These are phyloP conservation scores for Pachyramphus minor DNA, from an alignment of 2,113 vertebrate genomes.

Conservation along the genomic window DNA sequence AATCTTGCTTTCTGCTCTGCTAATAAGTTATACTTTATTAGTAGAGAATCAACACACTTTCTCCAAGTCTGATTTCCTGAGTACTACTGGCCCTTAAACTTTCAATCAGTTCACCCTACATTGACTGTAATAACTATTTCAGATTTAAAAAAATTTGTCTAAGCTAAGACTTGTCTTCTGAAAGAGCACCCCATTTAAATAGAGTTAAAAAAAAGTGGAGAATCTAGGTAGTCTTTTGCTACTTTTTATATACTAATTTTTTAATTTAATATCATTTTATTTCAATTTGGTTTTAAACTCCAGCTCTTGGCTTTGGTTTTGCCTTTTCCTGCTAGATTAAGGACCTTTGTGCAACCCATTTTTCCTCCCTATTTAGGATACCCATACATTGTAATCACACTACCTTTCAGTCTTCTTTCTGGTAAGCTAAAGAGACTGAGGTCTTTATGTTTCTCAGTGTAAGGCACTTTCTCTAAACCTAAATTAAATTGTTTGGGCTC, in stretches of 20 bases:
- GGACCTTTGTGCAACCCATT: neutral
- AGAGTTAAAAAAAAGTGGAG: neutral
- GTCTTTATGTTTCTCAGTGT: neutral
- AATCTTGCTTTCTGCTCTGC: neutral
- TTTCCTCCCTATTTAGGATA: neutral
- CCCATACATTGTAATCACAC: neutral
- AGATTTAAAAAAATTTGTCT: neutral
- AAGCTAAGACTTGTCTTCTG: neutral
- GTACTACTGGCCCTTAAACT: neutral
- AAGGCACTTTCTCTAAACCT: neutral
- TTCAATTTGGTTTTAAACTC: neutral
- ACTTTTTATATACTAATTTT: neutral
- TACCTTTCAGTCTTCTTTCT: neutral
- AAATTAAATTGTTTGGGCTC: neutral
- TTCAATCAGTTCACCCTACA: neutral
- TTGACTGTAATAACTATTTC: neutral
- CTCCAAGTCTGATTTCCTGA: neutral
- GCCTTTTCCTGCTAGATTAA: neutral
- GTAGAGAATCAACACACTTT: neutral
- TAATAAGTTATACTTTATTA: neutral
- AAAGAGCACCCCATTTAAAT: neutral
- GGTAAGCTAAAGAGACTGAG: neutral
- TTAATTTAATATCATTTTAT: neutral
- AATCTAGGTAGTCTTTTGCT: rapidly evolving
- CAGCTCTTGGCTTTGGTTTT: neutral